phyloP scores from a whole-genome alignment of 2,797 vertebrate genomes.

The Crocodylus rhombifer region DNA sequence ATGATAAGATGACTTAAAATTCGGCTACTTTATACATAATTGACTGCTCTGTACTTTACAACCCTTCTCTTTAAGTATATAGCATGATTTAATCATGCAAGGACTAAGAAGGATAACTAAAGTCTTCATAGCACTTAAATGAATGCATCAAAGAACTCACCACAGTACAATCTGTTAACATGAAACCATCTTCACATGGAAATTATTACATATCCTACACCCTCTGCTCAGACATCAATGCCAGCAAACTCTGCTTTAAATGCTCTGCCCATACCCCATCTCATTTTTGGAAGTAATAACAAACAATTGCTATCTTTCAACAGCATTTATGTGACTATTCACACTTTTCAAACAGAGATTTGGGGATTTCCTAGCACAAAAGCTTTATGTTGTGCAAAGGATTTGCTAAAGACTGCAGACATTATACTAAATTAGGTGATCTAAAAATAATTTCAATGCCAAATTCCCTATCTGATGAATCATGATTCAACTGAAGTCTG shows the following conservation, averaged over 20 bases:
- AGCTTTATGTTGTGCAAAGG: background rate
- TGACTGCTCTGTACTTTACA: conserved; percentile 56
- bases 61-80: conserved; percentile 51
- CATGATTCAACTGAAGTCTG: background rate
- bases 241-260: conserved; percentile 39
- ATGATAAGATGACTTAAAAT: conserved; percentile 12
- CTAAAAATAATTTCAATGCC: too few species aligned
- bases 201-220: conserved; percentile 34
- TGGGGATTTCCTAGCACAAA: conserved; percentile 35
- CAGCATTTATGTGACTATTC: background rate
- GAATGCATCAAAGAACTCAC: conserved; percentile 50
- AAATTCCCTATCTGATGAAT: too few species aligned
- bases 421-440: too few species aligned
- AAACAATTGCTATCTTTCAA: conserved; percentile 38
- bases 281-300: conserved; percentile 42
- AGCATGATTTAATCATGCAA: conserved; percentile 55
- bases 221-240: conserved; percentile 4
- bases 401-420: conserved; percentile 10
- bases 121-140: conserved; percentile 68
- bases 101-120: conserved; percentile 26
- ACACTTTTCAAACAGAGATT: conserved; percentile 1
- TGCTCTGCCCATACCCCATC: conserved; percentile 30
- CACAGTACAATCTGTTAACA: conserved; percentile 46
- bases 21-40: conserved; percentile 12
- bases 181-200: conserved; percentile 45